A percentile compares a stretch with the other conserved stretches of the same genome.
These are phyloP conservation scores for Xestoiulus laeticollis DNA, from an alignment of 2,888 invertebrate species.

Conservation along the genomic window DNA sequence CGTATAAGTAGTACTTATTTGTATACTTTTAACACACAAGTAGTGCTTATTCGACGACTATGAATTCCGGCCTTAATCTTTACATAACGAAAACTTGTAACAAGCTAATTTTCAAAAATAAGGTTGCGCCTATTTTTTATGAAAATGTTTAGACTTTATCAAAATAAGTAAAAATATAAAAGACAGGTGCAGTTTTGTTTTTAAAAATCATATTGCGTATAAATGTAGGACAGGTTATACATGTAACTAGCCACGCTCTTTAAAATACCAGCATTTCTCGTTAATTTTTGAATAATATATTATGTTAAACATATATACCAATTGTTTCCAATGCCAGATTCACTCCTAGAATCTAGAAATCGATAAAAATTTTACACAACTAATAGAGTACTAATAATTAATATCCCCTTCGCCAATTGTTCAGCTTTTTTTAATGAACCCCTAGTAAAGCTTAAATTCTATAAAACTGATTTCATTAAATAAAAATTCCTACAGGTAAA, in stretches of 20 bases:
- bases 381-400: not conserved
- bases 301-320: not conserved
- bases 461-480: not conserved
- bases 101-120: too few relatives aligned
- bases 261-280: not conserved
- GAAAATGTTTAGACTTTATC: not conserved
- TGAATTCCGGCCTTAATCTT: too few relatives aligned
- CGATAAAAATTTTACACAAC: not conserved
- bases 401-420: not conserved
- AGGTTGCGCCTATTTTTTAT: too few relatives aligned
- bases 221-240: not conserved
- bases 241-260: not conserved
- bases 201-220: not conserved
- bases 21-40: too few relatives aligned
- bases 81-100: too few relatives aligned
- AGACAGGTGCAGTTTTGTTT: not conserved
- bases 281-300: not conserved
- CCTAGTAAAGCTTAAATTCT: not conserved
- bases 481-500: not conserved
- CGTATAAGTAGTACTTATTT: too few relatives aligned
- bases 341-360: not conserved
- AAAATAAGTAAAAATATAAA: not conserved
- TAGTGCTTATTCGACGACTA: too few relatives aligned
- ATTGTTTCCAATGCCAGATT: not conserved
- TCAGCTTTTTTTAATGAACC: not conserved